Evolutionary conservation across 2,797 vertebrate species (phyloP).

Genomic region (Mormyrus hasselquistii): DNA sequence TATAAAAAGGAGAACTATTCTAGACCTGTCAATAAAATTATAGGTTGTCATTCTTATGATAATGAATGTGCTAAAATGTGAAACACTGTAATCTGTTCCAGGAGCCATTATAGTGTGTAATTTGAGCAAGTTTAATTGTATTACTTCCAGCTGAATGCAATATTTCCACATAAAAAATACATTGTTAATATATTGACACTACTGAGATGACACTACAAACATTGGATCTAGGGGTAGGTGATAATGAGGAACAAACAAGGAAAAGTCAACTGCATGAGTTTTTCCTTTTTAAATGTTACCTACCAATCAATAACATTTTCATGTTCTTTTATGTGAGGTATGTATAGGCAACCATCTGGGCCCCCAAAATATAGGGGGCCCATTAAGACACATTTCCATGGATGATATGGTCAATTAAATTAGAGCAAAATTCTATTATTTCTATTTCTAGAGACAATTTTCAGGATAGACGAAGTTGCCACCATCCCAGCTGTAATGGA

Average conservation of each 20-base stretch:
- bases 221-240: background rate
- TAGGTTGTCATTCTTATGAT: constrained; percentile 14
- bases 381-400: background rate
- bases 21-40: constrained; percentile 13
- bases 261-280: constrained; percentile 1
- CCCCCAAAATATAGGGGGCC: background rate
- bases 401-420: background rate
- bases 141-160: constrained; percentile 16
- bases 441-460: background rate
- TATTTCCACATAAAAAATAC: constrained; percentile 16
- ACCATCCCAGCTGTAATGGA: background rate
- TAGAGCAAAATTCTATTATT: background rate
- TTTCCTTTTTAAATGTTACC: background rate
- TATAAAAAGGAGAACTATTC: background rate
- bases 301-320: background rate
- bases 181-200: constrained; percentile 7
- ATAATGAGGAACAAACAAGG: constrained; percentile 12
- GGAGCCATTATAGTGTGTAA: constrained; percentile 13
- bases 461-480: background rate
- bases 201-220: background rate
- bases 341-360: background rate
- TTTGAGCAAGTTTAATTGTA: constrained; percentile 14
- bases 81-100: constrained; percentile 7
- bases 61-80: constrained; percentile 16
- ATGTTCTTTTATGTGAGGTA: background rate